Conservation (phyloP, 2,888 invertebrate species). For the Drosophila diplacantha region DNA sequence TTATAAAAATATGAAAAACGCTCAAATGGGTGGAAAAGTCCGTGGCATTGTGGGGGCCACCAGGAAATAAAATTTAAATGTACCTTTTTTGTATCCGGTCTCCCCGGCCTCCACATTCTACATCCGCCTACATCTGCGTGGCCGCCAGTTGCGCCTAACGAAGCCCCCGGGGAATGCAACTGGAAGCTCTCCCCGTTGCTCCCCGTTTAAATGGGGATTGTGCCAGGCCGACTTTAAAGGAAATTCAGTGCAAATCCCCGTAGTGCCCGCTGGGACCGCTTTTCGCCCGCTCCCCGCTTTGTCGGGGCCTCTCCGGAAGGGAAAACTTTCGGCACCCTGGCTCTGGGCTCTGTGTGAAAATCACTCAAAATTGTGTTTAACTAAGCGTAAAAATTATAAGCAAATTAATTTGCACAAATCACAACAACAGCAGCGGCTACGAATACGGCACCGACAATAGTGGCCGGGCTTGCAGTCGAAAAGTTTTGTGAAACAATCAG, state of each 20-base stretch:
- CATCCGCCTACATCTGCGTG: conserved; percentile 21
- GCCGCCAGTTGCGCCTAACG: conserved; percentile 50
- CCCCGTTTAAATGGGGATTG: conserved; percentile 47
- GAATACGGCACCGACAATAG: conserved; percentile 47
- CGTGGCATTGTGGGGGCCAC: conserved; percentile 8
- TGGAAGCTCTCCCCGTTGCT: conserved; percentile 20
- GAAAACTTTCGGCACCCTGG: conserved; percentile 58
- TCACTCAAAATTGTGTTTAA: conserved; percentile 77
- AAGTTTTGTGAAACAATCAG: conserved; percentile 72
- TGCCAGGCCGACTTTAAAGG: conserved; percentile 20
- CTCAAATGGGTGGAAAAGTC: conserved; percentile 18
- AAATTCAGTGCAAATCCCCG: conserved; percentile 9
- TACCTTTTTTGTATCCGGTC: conserved; percentile 26
- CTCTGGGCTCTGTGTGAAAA: conserved; percentile 68
- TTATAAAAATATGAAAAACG: conserved; percentile 72
- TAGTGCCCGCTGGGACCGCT: conserved; percentile 5
- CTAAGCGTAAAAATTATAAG: conserved; percentile 78
- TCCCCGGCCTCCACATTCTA: conserved; percentile 5
- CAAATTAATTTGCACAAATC: conserved; percentile 77
- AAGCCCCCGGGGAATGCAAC: conserved; percentile 37
- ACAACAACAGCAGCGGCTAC: conserved; percentile 46
- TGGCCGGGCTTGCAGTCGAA: conserved; percentile 57
- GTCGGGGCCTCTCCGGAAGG: conserved; percentile 30
- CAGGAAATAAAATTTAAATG: conserved; percentile 66
- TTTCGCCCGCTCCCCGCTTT: not conserved